A percentile compares a stretch with the other conserved stretches of the same genome.
phyloP scores from a whole-genome alignment of 2,113 vertebrate species.

The Aptenodytes patagonicus region DNA sequence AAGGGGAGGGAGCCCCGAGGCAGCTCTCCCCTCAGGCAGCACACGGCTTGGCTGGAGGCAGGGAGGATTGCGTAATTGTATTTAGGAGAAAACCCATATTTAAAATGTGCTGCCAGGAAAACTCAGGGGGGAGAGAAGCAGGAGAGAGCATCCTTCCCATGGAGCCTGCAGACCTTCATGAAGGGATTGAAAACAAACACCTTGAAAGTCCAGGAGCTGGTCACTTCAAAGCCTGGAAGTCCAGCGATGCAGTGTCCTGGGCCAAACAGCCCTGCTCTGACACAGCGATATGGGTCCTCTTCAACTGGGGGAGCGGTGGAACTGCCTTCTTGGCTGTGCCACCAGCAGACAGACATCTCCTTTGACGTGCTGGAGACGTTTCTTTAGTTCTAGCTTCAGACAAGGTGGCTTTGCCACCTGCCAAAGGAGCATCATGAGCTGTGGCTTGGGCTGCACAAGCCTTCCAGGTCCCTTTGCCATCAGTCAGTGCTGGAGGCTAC shows the following conservation, averaged over 20 bases:
- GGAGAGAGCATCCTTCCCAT: neutral
- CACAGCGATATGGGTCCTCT: neutral
- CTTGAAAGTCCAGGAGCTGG: neutral
- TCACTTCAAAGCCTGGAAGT: neutral
- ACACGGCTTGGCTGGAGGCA: neutral
- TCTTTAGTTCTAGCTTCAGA: neutral
- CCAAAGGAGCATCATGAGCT: neutral
- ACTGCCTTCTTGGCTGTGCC: neutral
- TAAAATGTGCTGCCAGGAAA: neutral
- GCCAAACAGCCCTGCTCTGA: neutral
- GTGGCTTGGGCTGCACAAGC: neutral
- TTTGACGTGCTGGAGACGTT: neutral
- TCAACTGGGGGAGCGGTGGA: rapidly evolving
- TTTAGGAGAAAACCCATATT: neutral
- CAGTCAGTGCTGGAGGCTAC: neutral
- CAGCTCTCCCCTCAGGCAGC: neutral
- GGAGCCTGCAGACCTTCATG: neutral
- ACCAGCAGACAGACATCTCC: neutral
- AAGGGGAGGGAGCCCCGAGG: neutral
- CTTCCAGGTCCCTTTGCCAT: neutral
- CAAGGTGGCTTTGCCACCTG: neutral
- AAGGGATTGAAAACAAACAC: neutral
- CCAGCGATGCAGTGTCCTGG: neutral
- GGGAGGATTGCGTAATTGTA: neutral
- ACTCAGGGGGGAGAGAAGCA: neutral